Conservation (phyloP, 2,113 vertebrate genomes). For the Neoarius graeffei region DNA sequence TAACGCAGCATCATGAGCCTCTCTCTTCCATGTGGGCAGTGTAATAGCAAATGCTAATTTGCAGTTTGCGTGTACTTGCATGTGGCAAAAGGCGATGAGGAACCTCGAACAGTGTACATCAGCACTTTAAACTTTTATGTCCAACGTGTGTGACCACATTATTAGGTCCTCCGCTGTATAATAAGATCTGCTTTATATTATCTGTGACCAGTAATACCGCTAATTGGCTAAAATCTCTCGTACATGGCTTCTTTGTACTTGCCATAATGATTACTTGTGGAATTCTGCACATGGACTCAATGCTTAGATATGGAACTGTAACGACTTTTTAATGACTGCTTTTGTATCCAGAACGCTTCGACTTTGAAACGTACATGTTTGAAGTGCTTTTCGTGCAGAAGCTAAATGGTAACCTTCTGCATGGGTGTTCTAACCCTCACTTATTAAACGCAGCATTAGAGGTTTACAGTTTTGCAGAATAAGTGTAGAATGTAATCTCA, state of each 20-base stretch:
- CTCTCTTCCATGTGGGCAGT: not conserved
- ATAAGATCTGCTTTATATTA: constrained; percentile 15
- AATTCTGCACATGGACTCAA: not conserved
- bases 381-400: constrained; percentile 1
- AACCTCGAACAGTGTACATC: not conserved
- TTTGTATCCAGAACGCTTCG: not conserved
- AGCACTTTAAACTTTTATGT: constrained; percentile 25
- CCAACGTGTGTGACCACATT: constrained; percentile 39
- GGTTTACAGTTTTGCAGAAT: not conserved
- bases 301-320: not conserved
- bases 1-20: not conserved
- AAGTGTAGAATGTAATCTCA: not conserved
- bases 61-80: not conserved
- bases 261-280: not conserved
- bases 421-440: constrained; percentile 11
- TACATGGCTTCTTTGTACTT: constrained; percentile 2
- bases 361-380: not conserved
- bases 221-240: constrained; percentile 1
- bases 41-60: constrained; percentile 11
- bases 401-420: not conserved
- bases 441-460: constrained; percentile 16
- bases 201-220: not conserved
- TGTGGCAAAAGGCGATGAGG: not conserved
- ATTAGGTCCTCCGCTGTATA: not conserved
- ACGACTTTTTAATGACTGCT: constrained; percentile 24